These are phyloP conservation scores for Lithobates pipiens DNA, from an alignment of 2,797 vertebrate genomes.

Conservation along the genomic window DNA sequence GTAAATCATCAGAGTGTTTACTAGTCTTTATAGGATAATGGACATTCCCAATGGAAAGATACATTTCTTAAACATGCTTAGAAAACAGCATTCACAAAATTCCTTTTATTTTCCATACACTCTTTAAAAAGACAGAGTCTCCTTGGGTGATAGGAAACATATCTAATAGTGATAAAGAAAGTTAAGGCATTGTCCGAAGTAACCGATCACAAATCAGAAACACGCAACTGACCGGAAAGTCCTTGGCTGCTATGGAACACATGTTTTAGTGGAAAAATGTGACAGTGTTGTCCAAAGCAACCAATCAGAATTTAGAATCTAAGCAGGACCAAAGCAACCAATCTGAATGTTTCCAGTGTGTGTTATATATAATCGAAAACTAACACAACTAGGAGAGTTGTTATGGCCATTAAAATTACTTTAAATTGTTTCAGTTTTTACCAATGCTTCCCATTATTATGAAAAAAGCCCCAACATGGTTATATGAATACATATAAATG, in stretches of 20 bases:
- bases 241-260: not conserved
- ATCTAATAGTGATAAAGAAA: not conserved
- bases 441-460: not conserved
- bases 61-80: not conserved
- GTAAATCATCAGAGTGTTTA: not conserved
- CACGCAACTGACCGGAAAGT: not conserved
- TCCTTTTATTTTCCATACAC: not conserved
- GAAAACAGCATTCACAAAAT: not conserved
- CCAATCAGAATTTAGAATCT: not conserved
- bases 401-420: not conserved
- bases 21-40: not conserved
- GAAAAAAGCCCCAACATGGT: slow-evolving; percentile 44
- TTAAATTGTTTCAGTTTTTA: not conserved
- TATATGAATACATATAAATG: slow-evolving; percentile 56
- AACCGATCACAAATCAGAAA: not conserved
- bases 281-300: not conserved
- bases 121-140: not conserved
- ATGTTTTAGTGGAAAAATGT: not conserved
- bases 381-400: not conserved
- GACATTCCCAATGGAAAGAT: not conserved
- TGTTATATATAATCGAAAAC: not conserved
- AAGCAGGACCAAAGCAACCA: no score
- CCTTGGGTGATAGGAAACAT: not conserved
- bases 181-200: not conserved
- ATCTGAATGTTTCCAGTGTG: not conserved